phyloP scores from a whole-genome alignment of 2,797 vertebrate species.

The Acomys russatus region DNA sequence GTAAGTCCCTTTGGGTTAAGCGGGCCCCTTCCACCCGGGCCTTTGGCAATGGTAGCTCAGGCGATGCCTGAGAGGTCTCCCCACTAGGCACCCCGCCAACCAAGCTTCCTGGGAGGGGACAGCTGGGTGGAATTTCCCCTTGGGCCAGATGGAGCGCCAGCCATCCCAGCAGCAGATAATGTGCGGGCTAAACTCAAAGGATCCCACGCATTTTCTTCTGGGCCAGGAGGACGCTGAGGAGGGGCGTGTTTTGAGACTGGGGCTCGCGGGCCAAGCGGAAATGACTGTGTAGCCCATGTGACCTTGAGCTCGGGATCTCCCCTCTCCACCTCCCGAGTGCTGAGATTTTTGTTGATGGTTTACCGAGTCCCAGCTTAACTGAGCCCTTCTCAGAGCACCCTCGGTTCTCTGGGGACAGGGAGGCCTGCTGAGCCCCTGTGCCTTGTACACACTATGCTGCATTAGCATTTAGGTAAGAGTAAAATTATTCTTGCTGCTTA shows the following conservation, averaged over 20 bases:
- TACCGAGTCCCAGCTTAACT: not conserved
- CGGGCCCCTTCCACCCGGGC: not conserved
- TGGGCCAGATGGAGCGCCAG: not conserved
- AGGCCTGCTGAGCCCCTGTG: not conserved
- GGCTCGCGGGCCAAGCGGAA: not conserved
- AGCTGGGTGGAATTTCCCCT: not conserved
- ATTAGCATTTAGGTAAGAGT: conserved; percentile 23
- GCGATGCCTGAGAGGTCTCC: not conserved
- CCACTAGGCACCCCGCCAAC: conserved; percentile 6
- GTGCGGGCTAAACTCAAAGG: not conserved
- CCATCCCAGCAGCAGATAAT: not conserved
- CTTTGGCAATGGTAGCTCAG: not conserved
- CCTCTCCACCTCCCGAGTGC: not conserved
- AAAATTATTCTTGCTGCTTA: conserved; percentile 45
- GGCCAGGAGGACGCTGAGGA: not conserved
- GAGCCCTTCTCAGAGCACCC: not conserved
- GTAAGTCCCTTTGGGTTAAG: not conserved
- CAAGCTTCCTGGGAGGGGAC: not conserved
- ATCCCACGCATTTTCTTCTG: not conserved
- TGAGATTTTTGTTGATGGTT: not conserved
- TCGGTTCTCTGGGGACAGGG: not conserved
- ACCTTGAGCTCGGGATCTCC: not conserved
- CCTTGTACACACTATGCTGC: not conserved
- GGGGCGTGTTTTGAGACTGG: not conserved
- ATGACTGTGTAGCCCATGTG: not conserved